A percentile compares a stretch with the other conserved stretches of the same genome.
phyloP scores from a whole-genome alignment of 2,888 invertebrate species.

The Syrista parreyssii region DNA sequence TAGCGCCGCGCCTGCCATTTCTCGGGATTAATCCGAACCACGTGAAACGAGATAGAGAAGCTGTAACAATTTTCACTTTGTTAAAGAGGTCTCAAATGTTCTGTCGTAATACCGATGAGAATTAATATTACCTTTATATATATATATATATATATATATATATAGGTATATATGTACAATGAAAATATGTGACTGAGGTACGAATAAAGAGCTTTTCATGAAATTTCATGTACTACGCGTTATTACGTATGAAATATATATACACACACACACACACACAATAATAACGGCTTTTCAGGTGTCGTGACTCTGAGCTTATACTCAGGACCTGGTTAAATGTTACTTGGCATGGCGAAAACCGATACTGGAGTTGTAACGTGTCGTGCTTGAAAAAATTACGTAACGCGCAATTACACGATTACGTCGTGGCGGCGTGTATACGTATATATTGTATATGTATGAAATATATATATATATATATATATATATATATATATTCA shows the following conservation, averaged over 20 bases:
- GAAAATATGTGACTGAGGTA: not conserved
- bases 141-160: too few relatives aligned
- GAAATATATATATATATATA: too few relatives aligned
- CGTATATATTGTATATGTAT: too few relatives aligned
- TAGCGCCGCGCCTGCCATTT: conserved; percentile 11
- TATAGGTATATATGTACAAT: not conserved
- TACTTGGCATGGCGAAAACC: not conserved
- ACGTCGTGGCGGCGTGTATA: not conserved
- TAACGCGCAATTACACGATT: not conserved
- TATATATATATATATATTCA: not conserved
- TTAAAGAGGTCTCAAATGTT: not conserved
- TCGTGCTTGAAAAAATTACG: not conserved
- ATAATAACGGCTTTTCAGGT: not conserved
- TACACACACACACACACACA: not conserved
- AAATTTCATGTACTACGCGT: not conserved
- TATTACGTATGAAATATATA: not conserved
- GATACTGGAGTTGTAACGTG: not conserved
- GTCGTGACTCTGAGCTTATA: not conserved
- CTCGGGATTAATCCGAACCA: conserved; percentile 25
- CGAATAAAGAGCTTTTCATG: not conserved
- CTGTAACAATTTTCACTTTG: conserved; percentile 13
- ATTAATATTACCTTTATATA: not conserved
- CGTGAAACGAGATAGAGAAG: conserved; percentile 30
- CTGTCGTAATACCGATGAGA: not conserved
- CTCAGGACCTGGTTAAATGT: not conserved